These are phyloP conservation scores for Chrysomela aeneicollis DNA, from an alignment of 2,888 invertebrate genomes.

Conservation along the genomic window DNA sequence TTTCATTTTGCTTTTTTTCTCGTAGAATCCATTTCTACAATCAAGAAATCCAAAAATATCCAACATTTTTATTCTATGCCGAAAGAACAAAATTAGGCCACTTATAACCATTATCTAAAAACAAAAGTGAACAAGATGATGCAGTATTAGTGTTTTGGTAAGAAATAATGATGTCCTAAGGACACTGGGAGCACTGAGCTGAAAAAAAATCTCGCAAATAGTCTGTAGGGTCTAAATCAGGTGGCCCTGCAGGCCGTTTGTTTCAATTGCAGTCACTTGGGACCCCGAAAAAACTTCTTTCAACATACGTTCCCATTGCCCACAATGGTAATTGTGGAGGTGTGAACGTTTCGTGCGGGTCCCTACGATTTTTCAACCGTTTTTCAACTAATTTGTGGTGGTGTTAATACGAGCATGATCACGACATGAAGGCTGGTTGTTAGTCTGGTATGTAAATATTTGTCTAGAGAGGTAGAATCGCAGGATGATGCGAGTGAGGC, in stretches of 20 bases:
- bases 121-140: too few relatives aligned
- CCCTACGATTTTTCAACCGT: conserved; percentile 17
- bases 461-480: conserved; percentile 53
- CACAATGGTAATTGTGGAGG: neutral
- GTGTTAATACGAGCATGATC: conserved; percentile 52
- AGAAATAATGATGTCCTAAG: too few relatives aligned
- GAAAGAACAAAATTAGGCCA: too few relatives aligned
- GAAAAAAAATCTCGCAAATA: too few relatives aligned
- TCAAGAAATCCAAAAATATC: too few relatives aligned
- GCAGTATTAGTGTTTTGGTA: too few relatives aligned
- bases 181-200: too few relatives aligned
- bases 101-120: too few relatives aligned
- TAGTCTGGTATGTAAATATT: conserved; percentile 59
- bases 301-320: neutral
- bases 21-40: too few relatives aligned
- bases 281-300: neutral
- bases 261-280: neutral
- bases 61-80: too few relatives aligned
- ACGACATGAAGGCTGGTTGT: conserved; percentile 53
- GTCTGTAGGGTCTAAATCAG: neutral
- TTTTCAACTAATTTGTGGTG: conserved; percentile 47
- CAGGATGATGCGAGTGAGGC: conserved; percentile 35
- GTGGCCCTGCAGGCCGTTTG: neutral
- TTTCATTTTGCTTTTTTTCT: too few relatives aligned
- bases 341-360: neutral